Percentiles rank a stretch among this genome's conserved stretches.
Conservation (phyloP, 2,888 invertebrate species). For the Drosophila helvetica region DNA sequence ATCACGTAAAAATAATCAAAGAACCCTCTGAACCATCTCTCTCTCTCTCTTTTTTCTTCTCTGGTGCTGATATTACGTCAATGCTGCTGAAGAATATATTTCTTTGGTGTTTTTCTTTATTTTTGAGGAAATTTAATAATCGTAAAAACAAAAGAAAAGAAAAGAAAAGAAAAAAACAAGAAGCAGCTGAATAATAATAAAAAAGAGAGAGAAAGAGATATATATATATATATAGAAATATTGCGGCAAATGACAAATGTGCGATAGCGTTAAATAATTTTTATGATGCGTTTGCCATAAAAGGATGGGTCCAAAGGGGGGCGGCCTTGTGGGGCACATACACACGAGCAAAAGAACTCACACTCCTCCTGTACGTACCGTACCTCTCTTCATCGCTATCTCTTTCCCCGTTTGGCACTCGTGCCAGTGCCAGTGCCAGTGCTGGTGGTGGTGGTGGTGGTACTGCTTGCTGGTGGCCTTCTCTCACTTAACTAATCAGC, state of each 20-base stretch:
- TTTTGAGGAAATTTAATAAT: conserved; percentile 73
- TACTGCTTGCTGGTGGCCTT: conserved; percentile 27
- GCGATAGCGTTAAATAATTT: conserved; percentile 79
- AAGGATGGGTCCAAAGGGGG: conserved; percentile 45
- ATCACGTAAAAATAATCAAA: conserved; percentile 29
- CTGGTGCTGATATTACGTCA: conserved; percentile 64
- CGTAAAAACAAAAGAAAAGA: conserved; percentile 65
- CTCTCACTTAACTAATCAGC: conserved; percentile 68
- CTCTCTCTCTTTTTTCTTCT: neutral
- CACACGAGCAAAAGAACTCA: conserved; percentile 20
- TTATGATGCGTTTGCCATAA: conserved; percentile 74
- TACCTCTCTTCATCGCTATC: conserved; percentile 8
- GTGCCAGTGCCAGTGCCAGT: neutral
- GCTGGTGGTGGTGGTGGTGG: neutral
- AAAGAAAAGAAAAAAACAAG: conserved; percentile 5
- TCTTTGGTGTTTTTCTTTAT: conserved; percentile 16
- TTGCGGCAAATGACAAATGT: conserved; percentile 72
- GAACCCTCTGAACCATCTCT: conserved; percentile 12
- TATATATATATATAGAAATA: conserved; percentile 35
- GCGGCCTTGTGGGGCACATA: neutral
- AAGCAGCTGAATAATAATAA: conserved; percentile 26
- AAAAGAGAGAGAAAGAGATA: conserved; percentile 30
- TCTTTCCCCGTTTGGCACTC: neutral
- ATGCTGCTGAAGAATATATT: conserved; percentile 36
- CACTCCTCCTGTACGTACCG: no score